A percentile compares a stretch with the other conserved stretches of the same genome.
Evolutionary conservation across 2,888 invertebrate genomes (phyloP).

Genomic region (Napeogenes inachia): DNA sequence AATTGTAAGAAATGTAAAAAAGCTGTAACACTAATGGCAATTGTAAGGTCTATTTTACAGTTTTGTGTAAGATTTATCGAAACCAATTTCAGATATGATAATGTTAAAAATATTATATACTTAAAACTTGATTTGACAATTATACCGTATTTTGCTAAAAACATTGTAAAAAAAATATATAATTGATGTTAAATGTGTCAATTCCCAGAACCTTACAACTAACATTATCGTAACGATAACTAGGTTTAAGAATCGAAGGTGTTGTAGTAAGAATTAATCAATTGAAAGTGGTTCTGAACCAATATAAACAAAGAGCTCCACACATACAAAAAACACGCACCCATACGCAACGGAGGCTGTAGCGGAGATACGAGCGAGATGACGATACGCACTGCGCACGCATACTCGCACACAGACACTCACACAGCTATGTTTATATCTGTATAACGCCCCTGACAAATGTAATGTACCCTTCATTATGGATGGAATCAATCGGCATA

Average conservation of each 20-base stretch:
- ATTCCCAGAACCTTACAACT: not conserved
- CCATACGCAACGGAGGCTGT: constrained; percentile 48
- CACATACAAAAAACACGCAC: constrained; percentile 69
- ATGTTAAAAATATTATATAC: no score
- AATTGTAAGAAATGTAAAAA: no score
- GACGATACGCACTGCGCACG: constrained; percentile 51
- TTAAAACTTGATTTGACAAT: no score
- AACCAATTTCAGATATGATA: no score
- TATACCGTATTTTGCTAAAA: not conserved
- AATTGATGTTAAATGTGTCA: not conserved
- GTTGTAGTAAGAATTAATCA: constrained; percentile 68
- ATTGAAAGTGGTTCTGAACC: constrained; percentile 71
- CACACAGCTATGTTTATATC: not conserved
- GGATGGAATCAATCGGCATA: constrained; percentile 76
- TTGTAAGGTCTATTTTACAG: no score
- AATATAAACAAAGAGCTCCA: constrained; percentile 70
- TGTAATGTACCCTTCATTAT: constrained; percentile 75
- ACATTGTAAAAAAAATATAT: not conserved
- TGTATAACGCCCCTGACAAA: constrained; percentile 58
- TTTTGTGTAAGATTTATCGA: no score
- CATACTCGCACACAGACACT: constrained; percentile 32
- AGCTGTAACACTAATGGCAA: no score
- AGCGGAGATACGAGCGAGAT: constrained; percentile 45
- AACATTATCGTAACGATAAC: constrained; percentile 22
- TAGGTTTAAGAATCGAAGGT: constrained; percentile 51